Conservation (phyloP, 2,113 vertebrate genomes). For the Petromus typicus region DNA sequence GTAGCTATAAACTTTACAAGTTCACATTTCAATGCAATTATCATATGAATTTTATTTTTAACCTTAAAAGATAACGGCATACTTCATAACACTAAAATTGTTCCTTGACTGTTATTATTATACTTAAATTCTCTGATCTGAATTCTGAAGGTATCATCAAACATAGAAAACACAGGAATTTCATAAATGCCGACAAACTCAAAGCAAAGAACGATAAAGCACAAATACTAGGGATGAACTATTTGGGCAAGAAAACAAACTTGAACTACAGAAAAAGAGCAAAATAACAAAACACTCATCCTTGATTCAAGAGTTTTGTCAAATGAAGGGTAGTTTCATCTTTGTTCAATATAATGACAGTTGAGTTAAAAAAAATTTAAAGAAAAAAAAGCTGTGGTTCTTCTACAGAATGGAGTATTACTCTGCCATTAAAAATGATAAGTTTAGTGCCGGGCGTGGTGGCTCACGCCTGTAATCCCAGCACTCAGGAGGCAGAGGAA, state of each 20-base stretch:
- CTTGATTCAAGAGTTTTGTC: conserved; percentile 16
- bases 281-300: conserved; percentile 30
- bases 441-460: too few species aligned
- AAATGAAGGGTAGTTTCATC: background rate
- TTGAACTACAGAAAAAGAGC: background rate
- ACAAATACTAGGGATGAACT: conserved; percentile 21
- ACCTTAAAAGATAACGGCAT: background rate
- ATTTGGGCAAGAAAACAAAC: background rate
- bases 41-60: background rate
- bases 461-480: too few species aligned
- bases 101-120: background rate
- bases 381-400: background rate
- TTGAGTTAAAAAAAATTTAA: background rate
- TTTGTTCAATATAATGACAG: background rate
- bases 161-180: conserved; percentile 23
- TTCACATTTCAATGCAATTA: conserved; percentile 57
- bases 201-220: background rate
- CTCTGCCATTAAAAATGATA: too few species aligned
- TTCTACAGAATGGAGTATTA: too few species aligned
- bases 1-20: conserved; percentile 28
- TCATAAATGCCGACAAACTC: background rate
- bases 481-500: too few species aligned
- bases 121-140: background rate
- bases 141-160: background rate
- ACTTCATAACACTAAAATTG: conserved; percentile 25